Percentiles rank a stretch among this genome's conserved stretches.
Evolutionary conservation across 2,113 vertebrate species (phyloP).

Genomic region (Dipodomys merriami): DNA sequence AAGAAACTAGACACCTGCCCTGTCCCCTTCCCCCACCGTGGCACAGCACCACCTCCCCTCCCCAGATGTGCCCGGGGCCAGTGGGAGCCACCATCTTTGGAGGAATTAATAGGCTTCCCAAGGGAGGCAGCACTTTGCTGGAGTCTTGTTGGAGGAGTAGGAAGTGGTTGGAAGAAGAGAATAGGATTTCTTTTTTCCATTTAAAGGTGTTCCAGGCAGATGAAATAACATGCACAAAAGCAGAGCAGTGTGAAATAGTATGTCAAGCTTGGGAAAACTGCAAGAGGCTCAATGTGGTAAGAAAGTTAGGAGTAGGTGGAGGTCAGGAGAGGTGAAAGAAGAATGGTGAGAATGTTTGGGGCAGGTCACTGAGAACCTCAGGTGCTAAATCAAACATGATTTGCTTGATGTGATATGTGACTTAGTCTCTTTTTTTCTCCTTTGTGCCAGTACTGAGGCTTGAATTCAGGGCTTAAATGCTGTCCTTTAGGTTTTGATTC

Average conservation of each 20-base stretch:
- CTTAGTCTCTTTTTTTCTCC: no score
- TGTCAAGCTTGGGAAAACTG: conserved; percentile 28
- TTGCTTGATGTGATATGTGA: no score
- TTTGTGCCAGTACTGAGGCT: no score
- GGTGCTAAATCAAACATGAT: background rate
- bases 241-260: conserved; percentile 71
- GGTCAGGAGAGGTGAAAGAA: background rate
- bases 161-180: conserved; percentile 57
- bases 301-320: background rate
- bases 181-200: conserved; percentile 60
- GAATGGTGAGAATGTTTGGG: background rate
- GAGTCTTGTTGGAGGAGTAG: background rate
- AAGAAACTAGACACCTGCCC: background rate
- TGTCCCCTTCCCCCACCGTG: no score
- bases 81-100: background rate
- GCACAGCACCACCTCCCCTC: background rate
- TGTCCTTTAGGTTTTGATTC: no score
- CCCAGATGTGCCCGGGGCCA: rapidly evolving
- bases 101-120: background rate
- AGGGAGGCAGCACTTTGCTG: conserved; percentile 28
- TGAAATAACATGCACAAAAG: conserved; percentile 56
- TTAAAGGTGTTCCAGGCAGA: conserved; percentile 57
- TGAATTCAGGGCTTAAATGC: no score
- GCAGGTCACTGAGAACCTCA: background rate
- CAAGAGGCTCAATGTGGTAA: conserved; percentile 40